Evolutionary conservation across 2,113 vertebrate species (phyloP), one percentile per base, ranked within the genome.

Genomic region (Rhabdomys dilectus): DNA sequence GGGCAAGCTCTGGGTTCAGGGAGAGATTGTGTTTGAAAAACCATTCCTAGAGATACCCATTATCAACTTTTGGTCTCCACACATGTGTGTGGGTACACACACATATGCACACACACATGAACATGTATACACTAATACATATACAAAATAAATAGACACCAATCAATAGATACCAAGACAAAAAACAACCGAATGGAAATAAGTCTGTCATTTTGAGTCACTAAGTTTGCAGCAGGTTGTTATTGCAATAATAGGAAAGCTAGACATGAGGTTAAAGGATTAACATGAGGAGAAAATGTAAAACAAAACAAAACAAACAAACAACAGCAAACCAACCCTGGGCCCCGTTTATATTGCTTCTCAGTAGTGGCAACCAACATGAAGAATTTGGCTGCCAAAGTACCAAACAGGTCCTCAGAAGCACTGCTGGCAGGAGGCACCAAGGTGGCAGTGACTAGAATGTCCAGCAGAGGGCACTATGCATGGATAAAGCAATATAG

Each of bases 381-480:
- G 70, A 91, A 34, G 45, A 16, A 88, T 89, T 85, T 84, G 62
- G 26, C 42, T 89, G 93, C 10, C 24, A 39, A 93, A 64, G 24
- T 36, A 72, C 34, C 36, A 90, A 76, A 7, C 12, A 26, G 78
- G 68, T 31, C 70, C 53, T 58, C n/a, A 84, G 80, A 21, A 88
- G 68, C 31, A 22, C 51, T 60, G 58, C 45, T 58, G 42, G 34
- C 19, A 19, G 24, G 11, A 87, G 26, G 58, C 58, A 22, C 76
- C 75, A 53, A 68, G 72, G 76, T 88, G 80, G 53, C 36, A 94
- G 56, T 66, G 58, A 36, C 75, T 36, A 87, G 62, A 53, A 91
- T 56, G 36, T 42, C 91, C 95, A 95, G 91, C 88, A 97, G 96
- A 95, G 91, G 88, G 91, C 91, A 96, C 91, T 89, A 34, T 91